Evolutionary conservation across 2,797 vertebrate genomes (phyloP), one percentile per base, ranked within the genome.

Genomic region (Sternotherus odoratus): DNA sequence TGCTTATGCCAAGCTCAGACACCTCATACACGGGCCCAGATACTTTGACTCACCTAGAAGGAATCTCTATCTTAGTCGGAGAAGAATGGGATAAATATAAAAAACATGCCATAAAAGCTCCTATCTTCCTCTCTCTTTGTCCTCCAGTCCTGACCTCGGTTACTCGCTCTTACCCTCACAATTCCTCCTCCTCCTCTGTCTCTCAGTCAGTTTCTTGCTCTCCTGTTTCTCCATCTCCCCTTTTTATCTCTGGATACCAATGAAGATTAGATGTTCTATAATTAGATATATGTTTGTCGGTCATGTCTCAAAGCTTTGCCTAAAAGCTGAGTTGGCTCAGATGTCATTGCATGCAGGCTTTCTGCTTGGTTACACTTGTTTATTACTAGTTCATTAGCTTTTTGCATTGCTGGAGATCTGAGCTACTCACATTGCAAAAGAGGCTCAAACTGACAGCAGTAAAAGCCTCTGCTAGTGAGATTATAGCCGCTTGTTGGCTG

Each of bases 351-450:
- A 46, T 54, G 85, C 93, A 79, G 93, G 88, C 94, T 96, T 97
- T 97, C 96, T 97, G 97, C 97, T 92, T 96, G 96, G 97, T 77
- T 98, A 92, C 95, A 72, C 95, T 95, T 97, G 95, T 95, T 97
- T 96, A 97, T 97, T 95, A 93, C 95, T 94, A 88, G 26, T 97
- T 97, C 97, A 97, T 98, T 97, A 97, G 95, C 94, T 96, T 94
- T 95, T 93, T 96, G 83, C 93, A 16, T 95, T 94, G 95, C 95
- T 89, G 87, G 93, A 95, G 96, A 97, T 97, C 96, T 96, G 92
- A 97, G 93, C 89, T 79, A 49, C 94, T 98, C 97, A 97, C 90
- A 95, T 5, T 88, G 96, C 15, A 77, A 87, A 84, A 90, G 92
- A 96, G 94, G 93, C 93, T 96, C 54, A 69, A 94, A 93, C 93